Evolutionary conservation across 2,113 vertebrate species (phyloP).

Genomic region (Acanthochromis polyacanthus): DNA sequence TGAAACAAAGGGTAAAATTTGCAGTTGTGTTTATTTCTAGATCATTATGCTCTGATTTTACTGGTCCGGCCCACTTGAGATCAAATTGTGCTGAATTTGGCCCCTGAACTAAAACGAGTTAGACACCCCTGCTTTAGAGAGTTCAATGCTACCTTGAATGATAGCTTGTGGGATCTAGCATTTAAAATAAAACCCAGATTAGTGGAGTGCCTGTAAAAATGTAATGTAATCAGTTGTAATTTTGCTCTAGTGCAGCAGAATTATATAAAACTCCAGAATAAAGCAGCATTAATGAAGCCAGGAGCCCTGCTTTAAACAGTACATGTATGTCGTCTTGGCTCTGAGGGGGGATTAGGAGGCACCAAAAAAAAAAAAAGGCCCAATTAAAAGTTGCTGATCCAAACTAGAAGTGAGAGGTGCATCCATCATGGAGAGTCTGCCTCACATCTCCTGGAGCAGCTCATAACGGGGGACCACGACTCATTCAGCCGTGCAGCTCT

Average conservation of each 20-base stretch:
- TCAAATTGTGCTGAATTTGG: too few relatives aligned
- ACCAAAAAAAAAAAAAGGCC: constrained; percentile 53
- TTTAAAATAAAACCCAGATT: too few relatives aligned
- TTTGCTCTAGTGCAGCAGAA: background rate
- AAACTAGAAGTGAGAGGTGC: constrained; percentile 71
- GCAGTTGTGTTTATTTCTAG: too few relatives aligned
- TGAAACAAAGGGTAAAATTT: too few relatives aligned
- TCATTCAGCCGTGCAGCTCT: constrained; percentile 6
- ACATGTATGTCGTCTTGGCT: constrained; percentile 47
- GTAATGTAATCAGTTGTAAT: background rate
- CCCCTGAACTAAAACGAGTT: too few relatives aligned
- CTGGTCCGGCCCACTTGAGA: too few relatives aligned
- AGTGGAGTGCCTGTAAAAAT: too few relatives aligned
- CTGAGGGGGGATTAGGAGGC: constrained; percentile 49
- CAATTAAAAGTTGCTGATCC: constrained; percentile 77
- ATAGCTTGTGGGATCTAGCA: too few relatives aligned
- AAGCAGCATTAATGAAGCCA: constrained; percentile 26
- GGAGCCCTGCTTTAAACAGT: background rate
- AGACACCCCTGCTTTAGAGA: too few relatives aligned
- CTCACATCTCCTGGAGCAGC: constrained; percentile 16
- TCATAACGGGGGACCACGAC: constrained; percentile 36
- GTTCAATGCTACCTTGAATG: too few relatives aligned
- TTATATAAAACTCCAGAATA: background rate
- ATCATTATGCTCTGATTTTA: too few relatives aligned
- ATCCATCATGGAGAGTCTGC: constrained; percentile 51